These are phyloP conservation scores for Pteropus rufus DNA, from an alignment of 2,797 vertebrate species.

Conservation along the genomic window DNA sequence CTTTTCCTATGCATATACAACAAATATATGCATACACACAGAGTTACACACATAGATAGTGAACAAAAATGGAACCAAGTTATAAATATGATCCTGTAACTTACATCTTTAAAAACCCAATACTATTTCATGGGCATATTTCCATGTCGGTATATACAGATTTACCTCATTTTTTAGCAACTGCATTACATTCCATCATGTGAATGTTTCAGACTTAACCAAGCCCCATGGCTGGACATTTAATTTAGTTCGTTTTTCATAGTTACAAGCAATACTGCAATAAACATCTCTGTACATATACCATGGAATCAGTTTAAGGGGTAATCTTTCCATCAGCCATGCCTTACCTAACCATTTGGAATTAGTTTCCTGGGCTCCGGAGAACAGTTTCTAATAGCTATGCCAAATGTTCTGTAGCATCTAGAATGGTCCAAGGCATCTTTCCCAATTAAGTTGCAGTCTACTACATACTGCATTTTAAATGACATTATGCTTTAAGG, in stretches of 20 bases:
- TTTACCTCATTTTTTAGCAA: constrained; percentile 26
- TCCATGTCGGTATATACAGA: not conserved
- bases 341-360: constrained; percentile 71
- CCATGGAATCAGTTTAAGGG: constrained; percentile 62
- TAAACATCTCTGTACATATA: constrained; percentile 46
- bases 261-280: constrained; percentile 46
- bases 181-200: not conserved
- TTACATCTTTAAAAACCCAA: constrained; percentile 20
- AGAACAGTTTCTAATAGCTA: constrained; percentile 68
- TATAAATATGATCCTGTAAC: constrained; percentile 34
- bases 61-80: constrained; percentile 14
- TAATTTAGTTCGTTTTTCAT: constrained; percentile 61
- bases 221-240: constrained; percentile 1
- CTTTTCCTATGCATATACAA: constrained; percentile 8
- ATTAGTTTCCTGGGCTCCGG: constrained; percentile 67
- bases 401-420: constrained; percentile 69
- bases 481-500: constrained; percentile 66
- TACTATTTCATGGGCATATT: not conserved
- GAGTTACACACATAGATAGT: not conserved
- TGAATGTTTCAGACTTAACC: constrained; percentile 42
- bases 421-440: constrained; percentile 60
- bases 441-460: constrained; percentile 72
- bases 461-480: constrained; percentile 66
- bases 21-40: not conserved
- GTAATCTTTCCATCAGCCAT: constrained; percentile 65